Base-by-base conservation (phyloP, 92 coral and sea anemone genomes). In the Actinostola sp. region DNA sequence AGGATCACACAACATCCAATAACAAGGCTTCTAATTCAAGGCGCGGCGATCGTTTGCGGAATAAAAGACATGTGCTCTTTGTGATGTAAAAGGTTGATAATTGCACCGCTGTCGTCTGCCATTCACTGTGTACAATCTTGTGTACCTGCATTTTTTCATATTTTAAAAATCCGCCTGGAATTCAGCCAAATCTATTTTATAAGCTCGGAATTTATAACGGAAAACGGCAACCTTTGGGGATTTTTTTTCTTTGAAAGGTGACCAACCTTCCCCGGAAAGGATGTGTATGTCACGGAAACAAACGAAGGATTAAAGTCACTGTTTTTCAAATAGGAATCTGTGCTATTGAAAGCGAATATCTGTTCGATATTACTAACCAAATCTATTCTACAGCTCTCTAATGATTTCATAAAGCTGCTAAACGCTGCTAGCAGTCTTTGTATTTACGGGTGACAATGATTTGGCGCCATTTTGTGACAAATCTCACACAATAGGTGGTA, bases 1-100 rank as follows among this genome's bases (percentile, higher is more conserved):
- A 79, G 80, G 60, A 51, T 42, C 62, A 38, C 38, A 79, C 70
- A 55, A 71, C 77, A 54, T 14, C 72, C 85, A 85, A 79, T 85
- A 63, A 79, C 71, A 67, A 15, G 45, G 30, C 59, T 56, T 51
- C 32, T 27, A 38, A 44, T 26, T 55, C 76, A 30, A 35, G 49
- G 75, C 66, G 76, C 83, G 82, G 56, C 66, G 46, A 48, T 39
- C 58, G 31, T 19, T 52, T 76, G 66, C 82, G 39, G 66, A 76
- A 25, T 25, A 23, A 3, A 17, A 34, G 66, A 66, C 76, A 77
- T 66, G 61, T 66, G 61, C 29, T 71, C 26, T 35, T 77, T 66
- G 48, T 76, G 54, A 66, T 66, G 61, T 49, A 73, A 73, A 73
- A 41, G 13, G 41, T 32, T 24, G 63, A 63, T 63, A 63, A 63